A percentile compares a stretch with the other conserved stretches of the same genome.
Conservation (phyloP, 2,113 vertebrate genomes). For the Zosterops pallidus region DNA sequence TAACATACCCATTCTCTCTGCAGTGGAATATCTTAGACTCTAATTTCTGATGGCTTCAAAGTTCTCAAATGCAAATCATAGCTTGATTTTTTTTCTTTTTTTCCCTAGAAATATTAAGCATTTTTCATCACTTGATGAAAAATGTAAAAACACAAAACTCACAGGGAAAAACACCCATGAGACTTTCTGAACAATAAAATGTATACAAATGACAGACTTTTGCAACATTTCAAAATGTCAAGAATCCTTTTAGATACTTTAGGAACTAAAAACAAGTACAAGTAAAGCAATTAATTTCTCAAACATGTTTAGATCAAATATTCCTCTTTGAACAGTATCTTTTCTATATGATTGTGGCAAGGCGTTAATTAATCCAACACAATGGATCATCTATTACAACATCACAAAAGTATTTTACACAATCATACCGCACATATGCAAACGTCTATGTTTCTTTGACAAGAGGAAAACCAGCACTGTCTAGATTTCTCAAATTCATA, state of each 20-base stretch:
- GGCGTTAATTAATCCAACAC: conserved; percentile 14
- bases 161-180: conserved; percentile 24
- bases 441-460: background rate
- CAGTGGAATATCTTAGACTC: conserved; percentile 1
- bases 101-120: conserved; percentile 10
- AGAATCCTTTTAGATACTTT: conserved; percentile 23
- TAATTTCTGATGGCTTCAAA: conserved; percentile 21
- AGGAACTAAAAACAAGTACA: background rate
- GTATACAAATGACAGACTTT: background rate
- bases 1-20: conserved; percentile 23
- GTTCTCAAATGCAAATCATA: background rate
- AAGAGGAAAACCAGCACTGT: background rate
- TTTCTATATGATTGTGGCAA: background rate
- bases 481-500: background rate
- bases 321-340: background rate
- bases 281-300: background rate
- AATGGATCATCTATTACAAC: background rate
- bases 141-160: conserved; percentile 25
- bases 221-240: conserved; percentile 42
- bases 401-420: background rate
- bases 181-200: background rate
- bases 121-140: conserved; percentile 35
- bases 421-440: background rate
- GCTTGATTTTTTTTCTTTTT: background rate
- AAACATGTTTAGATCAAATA: background rate